Base-by-base conservation (phyloP, 2,888 invertebrate genomes). In the Melipona beecheii region DNA sequence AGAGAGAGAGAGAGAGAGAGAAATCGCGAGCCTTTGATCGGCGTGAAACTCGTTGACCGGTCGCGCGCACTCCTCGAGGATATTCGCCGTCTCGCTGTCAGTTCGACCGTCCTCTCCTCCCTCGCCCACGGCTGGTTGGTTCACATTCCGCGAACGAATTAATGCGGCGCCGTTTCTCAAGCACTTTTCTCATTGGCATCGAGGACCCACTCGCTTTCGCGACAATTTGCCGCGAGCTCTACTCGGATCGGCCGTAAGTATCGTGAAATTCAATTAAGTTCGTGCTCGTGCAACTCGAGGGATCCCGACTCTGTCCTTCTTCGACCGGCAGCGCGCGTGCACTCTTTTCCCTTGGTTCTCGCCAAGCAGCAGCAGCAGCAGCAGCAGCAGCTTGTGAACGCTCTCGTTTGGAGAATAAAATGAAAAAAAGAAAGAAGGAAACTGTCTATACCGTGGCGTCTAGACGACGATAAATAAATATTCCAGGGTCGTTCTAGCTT, bases 181-280 rank as follows among this genome's bases (percentile, higher is more conserved):
- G 84, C 83, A 89, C 87, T 81, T 84, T 82, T 82, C 81, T 86
- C 86, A 79, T 82, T 75, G 82, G 80, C 81, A 80, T 87, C 84
- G 84, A 89, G 84, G 80, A 81, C 76, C 82, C 83, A 76, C 73
- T 83, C 84, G 85, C 83, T 87, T 84, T 82, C 87, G 83, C 89
- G 87, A 89, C 87, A 87, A 88, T 89, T 89, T 88, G 87, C 84
- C 88, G 82, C 83, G 84, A 85, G 83, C 85, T 43, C 43, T 81
- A 80, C 83, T 78, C 84, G 84, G 88, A 88, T 85, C 85, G 85
- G 69, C 73, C 84, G 84, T 83, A 87, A 88, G 88, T 87, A 85
- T 86, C 90, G 85, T 78, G 89, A 87, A 85, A 89, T 89, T 89
- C 85, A 89, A 89, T 89, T 89, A 88, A 90, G 83, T 80, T 81